These are phyloP conservation scores for Cataglyphis cursor DNA, from an alignment of 2,888 invertebrate genomes.

Conservation along the genomic window DNA sequence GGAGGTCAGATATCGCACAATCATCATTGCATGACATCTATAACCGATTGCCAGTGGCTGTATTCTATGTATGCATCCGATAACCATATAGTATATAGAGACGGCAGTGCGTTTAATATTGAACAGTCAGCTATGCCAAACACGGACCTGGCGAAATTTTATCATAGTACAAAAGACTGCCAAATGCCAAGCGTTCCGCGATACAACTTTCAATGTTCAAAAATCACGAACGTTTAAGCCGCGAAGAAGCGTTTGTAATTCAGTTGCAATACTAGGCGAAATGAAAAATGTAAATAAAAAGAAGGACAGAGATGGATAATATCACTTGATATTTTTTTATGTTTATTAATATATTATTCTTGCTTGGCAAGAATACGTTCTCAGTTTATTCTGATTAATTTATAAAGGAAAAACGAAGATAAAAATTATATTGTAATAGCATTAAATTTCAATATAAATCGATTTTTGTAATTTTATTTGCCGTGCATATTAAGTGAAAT, in stretches of 20 bases:
- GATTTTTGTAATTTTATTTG: neutral
- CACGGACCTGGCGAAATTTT: neutral
- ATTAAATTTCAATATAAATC: constrained; percentile 7
- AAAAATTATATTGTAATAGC: neutral
- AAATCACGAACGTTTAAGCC: neutral
- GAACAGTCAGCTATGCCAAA: constrained; percentile 5
- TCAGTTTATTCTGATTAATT: neutral
- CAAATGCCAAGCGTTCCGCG: neutral
- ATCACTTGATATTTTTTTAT: neutral
- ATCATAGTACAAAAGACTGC: neutral
- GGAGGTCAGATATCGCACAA: constrained; percentile 29
- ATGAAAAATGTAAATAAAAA: neutral
- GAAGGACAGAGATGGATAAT: neutral
- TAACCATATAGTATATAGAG: neutral
- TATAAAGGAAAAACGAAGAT: neutral
- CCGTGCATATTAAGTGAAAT: neutral
- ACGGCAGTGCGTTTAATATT: neutral
- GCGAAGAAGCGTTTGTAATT: neutral
- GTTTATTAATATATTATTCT: neutral
- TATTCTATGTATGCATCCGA: neutral
- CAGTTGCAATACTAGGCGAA: neutral
- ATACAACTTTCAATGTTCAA: neutral
- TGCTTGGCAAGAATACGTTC: neutral
- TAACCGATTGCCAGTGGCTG: neutral
- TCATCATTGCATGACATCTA: constrained; percentile 38